These are phyloP conservation scores for Achlya flavicornis DNA, from an alignment of 2,888 invertebrate species.

Conservation along the genomic window DNA sequence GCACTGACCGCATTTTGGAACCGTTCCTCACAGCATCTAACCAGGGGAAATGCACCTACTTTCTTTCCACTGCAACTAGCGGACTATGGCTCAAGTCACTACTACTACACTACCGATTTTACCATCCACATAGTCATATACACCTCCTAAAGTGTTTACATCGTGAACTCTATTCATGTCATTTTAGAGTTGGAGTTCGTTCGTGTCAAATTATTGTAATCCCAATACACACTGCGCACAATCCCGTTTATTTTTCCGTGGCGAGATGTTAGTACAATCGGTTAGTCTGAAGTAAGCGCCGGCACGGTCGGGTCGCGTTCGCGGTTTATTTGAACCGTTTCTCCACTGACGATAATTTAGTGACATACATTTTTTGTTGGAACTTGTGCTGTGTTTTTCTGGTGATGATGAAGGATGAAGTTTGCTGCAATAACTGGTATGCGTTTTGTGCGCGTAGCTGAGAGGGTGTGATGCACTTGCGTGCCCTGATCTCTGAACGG, in stretches of 20 bases:
- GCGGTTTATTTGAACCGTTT: slow-evolving; percentile 30
- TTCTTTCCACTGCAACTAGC: slow-evolving; percentile 77
- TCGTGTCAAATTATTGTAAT: slow-evolving; percentile 44
- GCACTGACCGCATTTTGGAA: slow-evolving; percentile 68
- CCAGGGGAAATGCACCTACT: slow-evolving; percentile 74
- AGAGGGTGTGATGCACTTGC: slow-evolving; percentile 70
- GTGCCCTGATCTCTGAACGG: slow-evolving; percentile 61
- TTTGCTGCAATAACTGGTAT: slow-evolving; percentile 70
- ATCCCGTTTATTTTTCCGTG: slow-evolving; percentile 67
- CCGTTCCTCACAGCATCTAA: slow-evolving; percentile 67
- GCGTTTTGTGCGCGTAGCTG: slow-evolving; percentile 66
- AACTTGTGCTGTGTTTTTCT: slow-evolving; percentile 70
- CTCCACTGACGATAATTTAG: slow-evolving; percentile 16
- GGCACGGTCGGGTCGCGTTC: slow-evolving; percentile 49
- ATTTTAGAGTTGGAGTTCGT: slow-evolving; percentile 42
- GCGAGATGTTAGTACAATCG: slow-evolving; percentile 47
- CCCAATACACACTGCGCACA: slow-evolving; percentile 54
- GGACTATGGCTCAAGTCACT: slow-evolving; percentile 49
- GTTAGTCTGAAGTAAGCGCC: slow-evolving; percentile 62
- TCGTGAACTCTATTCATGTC: slow-evolving; percentile 30
- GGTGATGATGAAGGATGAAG: slow-evolving; percentile 73
- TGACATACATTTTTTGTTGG: slow-evolving; percentile 43
- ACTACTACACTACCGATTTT: slow-evolving; percentile 34
- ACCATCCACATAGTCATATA: slow-evolving; percentile 46
- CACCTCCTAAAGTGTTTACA: slow-evolving; percentile 27